These are phyloP conservation scores for Ectobius pallidus DNA, from an alignment of 2,888 invertebrate species.

Conservation along the genomic window DNA sequence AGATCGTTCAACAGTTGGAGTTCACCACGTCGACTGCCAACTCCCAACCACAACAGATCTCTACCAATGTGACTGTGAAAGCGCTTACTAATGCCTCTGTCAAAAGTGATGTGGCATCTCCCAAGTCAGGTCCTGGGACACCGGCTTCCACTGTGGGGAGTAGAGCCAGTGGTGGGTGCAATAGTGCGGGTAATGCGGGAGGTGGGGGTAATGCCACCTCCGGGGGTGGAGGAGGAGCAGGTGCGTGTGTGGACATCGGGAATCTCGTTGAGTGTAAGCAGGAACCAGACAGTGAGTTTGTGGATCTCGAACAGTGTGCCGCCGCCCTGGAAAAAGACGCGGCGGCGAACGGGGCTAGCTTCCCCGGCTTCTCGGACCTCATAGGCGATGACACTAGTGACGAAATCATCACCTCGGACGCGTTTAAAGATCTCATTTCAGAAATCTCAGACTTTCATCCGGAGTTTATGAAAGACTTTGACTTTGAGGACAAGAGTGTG, in stretches of 20 bases:
- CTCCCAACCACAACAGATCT: slow-evolving; percentile 87
- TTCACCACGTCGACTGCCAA: slow-evolving; percentile 88
- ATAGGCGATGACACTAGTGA: slow-evolving; percentile 84
- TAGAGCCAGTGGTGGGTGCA: slow-evolving; percentile 49
- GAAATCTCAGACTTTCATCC: slow-evolving; percentile 84
- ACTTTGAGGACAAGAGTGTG: slow-evolving; percentile 67
- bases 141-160: slow-evolving; percentile 50
- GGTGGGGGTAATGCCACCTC: slow-evolving; percentile 49
- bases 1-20: slow-evolving; percentile 90
- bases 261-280: slow-evolving; percentile 79
- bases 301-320: slow-evolving; percentile 84
- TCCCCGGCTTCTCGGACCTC: slow-evolving; percentile 79
- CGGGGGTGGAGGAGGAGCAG: slow-evolving; percentile 50
- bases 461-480: slow-evolving; percentile 80
- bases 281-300: slow-evolving; percentile 84
- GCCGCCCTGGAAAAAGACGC: slow-evolving; percentile 86
- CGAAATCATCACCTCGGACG: slow-evolving; percentile 75
- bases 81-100: slow-evolving; percentile 72
- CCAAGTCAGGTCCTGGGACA: slow-evolving; percentile 59
- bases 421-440: slow-evolving; percentile 85
- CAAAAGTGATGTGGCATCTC: slow-evolving; percentile 60
- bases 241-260: slow-evolving; percentile 59
- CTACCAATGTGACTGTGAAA: slow-evolving; percentile 91
- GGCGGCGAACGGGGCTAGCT: slow-evolving; percentile 66
- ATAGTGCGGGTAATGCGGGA: slow-evolving; percentile 44